Evolutionary conservation across 2,888 invertebrate species (phyloP).

Genomic region (Oligia fasciuncula): DNA sequence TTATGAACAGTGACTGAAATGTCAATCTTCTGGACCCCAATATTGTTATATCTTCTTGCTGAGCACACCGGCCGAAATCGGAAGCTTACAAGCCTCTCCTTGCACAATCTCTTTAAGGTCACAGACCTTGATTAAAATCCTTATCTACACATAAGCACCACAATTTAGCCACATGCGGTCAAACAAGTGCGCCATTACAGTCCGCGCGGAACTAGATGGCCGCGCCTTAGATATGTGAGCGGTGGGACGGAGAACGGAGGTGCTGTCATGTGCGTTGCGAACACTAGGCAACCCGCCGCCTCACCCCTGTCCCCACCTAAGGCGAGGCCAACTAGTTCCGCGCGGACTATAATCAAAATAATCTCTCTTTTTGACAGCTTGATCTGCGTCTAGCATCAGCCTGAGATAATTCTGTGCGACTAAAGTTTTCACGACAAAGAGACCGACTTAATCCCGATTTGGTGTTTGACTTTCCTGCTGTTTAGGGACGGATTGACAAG

Average conservation of each 20-base stretch:
- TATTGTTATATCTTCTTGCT: too few relatives aligned
- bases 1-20: not conserved
- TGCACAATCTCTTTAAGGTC: not conserved
- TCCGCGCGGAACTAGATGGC: too few relatives aligned
- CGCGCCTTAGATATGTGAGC: too few relatives aligned
- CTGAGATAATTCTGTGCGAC: slow-evolving; percentile 24
- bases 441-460: slow-evolving; percentile 33
- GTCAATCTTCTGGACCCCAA: not conserved
- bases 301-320: too few relatives aligned
- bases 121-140: not conserved
- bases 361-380: slow-evolving; percentile 41
- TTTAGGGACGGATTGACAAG: slow-evolving; percentile 44
- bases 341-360: slow-evolving; percentile 30
- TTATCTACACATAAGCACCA: not conserved
- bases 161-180: slow-evolving; percentile 11
- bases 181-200: slow-evolving; percentile 11
- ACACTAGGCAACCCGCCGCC: too few relatives aligned
- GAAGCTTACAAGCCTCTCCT: not conserved
- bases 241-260: too few relatives aligned
- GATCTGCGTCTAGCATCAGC: slow-evolving; percentile 22
- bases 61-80: too few relatives aligned
- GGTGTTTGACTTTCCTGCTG: slow-evolving; percentile 43
- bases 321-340: too few relatives aligned
- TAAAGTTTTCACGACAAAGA: slow-evolving; percentile 36
- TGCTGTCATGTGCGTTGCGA: too few relatives aligned